Conservation (phyloP, 1,140 invertebrate species). For the Procambarus clarkii region DNA sequence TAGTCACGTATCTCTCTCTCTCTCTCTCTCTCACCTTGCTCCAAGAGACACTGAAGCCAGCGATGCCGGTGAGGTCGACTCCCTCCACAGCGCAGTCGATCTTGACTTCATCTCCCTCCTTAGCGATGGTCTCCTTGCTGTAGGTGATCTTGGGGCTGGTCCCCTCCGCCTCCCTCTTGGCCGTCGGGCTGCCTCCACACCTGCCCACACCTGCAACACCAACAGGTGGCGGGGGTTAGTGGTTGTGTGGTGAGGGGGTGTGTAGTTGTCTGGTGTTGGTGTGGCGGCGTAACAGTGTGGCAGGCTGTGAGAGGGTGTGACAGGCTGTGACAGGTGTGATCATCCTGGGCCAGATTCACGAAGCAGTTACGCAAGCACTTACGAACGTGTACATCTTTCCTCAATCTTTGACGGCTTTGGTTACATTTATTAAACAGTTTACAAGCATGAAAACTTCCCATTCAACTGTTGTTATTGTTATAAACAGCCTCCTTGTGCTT, state of each 20-base stretch:
- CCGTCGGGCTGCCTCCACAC: neutral
- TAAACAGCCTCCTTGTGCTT: no score
- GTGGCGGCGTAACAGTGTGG: neutral
- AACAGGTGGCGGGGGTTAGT: neutral
- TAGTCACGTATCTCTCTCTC: no score
- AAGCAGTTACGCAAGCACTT: no score
- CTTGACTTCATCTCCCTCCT: slow-evolving; percentile 54
- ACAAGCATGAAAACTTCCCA: no score
- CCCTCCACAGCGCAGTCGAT: slow-evolving; percentile 69
- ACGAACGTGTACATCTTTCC: no score
- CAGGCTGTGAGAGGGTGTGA: neutral
- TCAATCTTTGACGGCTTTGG: no score
- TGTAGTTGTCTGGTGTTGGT: neutral
- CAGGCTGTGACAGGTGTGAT: no score
- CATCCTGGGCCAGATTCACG: no score
- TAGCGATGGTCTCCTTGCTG: slow-evolving; percentile 61
- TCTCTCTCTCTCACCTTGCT: slow-evolving; percentile 53
- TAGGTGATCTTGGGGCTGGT: slow-evolving; percentile 47
- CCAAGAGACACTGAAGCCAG: slow-evolving; percentile 62
- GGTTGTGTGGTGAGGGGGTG: neutral
- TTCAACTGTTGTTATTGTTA: no score
- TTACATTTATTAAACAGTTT: no score
- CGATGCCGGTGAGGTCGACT: slow-evolving; percentile 55
- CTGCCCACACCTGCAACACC: neutral
- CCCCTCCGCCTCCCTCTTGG: neutral